These are phyloP conservation scores for Ophioninae sp. DNA, from an alignment of 2,888 invertebrate species.

Conservation along the genomic window DNA sequence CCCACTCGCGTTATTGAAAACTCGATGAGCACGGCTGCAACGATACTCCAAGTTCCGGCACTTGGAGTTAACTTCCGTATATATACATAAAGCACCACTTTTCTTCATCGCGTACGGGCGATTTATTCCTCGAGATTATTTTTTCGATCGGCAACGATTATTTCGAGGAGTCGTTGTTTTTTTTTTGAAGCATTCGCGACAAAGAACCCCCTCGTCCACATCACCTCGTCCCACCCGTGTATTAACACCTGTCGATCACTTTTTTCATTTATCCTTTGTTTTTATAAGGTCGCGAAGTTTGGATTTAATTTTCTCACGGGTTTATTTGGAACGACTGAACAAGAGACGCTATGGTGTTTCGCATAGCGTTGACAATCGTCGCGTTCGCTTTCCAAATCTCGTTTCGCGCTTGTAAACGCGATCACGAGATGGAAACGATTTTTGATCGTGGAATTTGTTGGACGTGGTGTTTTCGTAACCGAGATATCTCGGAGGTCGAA, in stretches of 20 bases:
- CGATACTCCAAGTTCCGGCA: conserved; percentile 30
- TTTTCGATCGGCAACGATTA: conserved; percentile 11
- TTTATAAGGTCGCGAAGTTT: conserved; percentile 6
- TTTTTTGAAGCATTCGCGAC: conserved; percentile 35
- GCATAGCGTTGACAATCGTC: too few species aligned
- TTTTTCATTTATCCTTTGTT: conserved; percentile 41
- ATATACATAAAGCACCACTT: conserved; percentile 54
- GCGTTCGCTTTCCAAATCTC: too few species aligned
- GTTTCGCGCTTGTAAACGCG: neutral
- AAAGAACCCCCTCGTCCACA: conserved; percentile 37
- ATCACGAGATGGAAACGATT: conserved; percentile 14
- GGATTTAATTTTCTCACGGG: neutral
- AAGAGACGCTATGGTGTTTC: conserved; percentile 48
- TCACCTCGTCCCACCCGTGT: conserved; percentile 42
- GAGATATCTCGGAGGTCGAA: too few species aligned
- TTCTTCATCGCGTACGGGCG: conserved; percentile 10
- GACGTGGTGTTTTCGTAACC: neutral
- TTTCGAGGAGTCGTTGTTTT: conserved; percentile 37
- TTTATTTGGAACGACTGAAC: conserved; percentile 45
- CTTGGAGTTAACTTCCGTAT: conserved; percentile 47
- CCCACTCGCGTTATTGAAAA: neutral
- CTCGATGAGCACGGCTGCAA: conserved; percentile 3
- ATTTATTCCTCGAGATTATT: conserved; percentile 29
- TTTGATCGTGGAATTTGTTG: neutral
- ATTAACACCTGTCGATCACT: conserved; percentile 59